Conservation (phyloP, 2,113 vertebrate genomes). For the Caracal caracal region DNA sequence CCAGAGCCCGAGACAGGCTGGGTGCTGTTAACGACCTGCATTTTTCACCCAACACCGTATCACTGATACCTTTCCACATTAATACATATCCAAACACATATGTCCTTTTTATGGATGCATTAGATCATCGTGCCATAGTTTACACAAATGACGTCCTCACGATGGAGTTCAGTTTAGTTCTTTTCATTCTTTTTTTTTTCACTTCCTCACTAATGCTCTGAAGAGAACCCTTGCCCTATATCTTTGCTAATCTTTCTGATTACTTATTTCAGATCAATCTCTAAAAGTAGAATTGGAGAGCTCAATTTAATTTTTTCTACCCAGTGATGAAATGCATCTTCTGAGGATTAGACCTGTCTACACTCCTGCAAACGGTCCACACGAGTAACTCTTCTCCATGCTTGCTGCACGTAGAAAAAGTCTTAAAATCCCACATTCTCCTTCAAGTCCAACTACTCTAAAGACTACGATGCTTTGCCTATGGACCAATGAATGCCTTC, state of each 20-base stretch:
- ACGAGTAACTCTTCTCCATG: not conserved
- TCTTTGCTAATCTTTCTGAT: not conserved
- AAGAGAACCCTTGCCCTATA: not conserved
- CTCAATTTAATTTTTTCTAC: not conserved
- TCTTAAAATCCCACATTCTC: slow-evolving; percentile 47
- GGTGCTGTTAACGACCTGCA: not conserved
- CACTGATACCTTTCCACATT: not conserved
- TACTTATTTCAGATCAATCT: not conserved
- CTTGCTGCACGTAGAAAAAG: not conserved
- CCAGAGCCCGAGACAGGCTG: not conserved
- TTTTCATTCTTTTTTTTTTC: not conserved
- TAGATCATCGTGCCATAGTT: not conserved
- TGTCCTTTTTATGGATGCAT: not conserved
- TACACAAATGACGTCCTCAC: not conserved
- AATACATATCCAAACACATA: not conserved
- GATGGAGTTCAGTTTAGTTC: not conserved
- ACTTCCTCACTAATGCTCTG: not conserved
- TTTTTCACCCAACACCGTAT: not conserved
- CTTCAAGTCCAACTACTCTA: not conserved
- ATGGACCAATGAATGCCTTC: not conserved
- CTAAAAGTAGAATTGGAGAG: not conserved
- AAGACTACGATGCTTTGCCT: not conserved
- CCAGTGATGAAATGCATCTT: not conserved
- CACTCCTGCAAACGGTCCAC: not conserved
- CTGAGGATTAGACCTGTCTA: not conserved